Percentiles rank a stretch among this genome's conserved stretches.
Conservation (phyloP, 2,113 vertebrate genomes). For the Isichthys henryi region DNA sequence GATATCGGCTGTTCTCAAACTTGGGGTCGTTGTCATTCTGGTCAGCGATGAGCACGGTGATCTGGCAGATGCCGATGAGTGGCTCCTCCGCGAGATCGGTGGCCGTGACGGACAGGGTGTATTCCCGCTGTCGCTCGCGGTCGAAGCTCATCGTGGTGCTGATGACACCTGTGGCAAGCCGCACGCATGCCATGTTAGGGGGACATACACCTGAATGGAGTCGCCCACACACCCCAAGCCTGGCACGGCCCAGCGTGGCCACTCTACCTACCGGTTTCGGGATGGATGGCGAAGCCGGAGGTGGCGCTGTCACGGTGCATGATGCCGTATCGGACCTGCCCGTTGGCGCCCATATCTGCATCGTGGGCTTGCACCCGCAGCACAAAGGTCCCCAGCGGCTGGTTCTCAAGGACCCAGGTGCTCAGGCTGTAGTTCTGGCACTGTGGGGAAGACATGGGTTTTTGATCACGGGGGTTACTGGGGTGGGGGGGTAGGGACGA, state of each 20-base stretch:
- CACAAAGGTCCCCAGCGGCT: conserved; percentile 66
- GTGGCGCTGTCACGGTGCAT: conserved; percentile 71
- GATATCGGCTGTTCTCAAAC: conserved; percentile 82
- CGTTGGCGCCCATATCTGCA: conserved; percentile 74
- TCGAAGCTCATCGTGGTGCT: conserved; percentile 68
- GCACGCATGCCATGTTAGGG: not conserved
- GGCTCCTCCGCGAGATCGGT: conserved; percentile 76
- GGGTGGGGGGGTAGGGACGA: conserved; percentile 32
- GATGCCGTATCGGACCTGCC: conserved; percentile 77
- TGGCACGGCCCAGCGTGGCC: not conserved
- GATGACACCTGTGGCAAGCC: conserved; percentile 62
- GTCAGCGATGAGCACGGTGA: conserved; percentile 68
- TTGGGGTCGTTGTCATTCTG: conserved; percentile 82
- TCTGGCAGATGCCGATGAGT: conserved; percentile 71
- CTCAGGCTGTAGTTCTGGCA: conserved; percentile 74
- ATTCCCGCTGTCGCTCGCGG: conserved; percentile 72
- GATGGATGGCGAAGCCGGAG: conserved; percentile 68
- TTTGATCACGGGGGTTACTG: not conserved
- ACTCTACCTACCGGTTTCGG: conserved; percentile 62
- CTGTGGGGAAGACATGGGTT: conserved; percentile 46
- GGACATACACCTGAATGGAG: not conserved
- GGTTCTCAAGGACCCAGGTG: conserved; percentile 75
- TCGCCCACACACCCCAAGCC: not conserved
- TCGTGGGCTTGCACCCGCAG: conserved; percentile 70
- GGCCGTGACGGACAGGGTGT: conserved; percentile 68